Evolutionary conservation across 2,113 vertebrate species (phyloP).

Genomic region (Poicephalus gulielmi): DNA sequence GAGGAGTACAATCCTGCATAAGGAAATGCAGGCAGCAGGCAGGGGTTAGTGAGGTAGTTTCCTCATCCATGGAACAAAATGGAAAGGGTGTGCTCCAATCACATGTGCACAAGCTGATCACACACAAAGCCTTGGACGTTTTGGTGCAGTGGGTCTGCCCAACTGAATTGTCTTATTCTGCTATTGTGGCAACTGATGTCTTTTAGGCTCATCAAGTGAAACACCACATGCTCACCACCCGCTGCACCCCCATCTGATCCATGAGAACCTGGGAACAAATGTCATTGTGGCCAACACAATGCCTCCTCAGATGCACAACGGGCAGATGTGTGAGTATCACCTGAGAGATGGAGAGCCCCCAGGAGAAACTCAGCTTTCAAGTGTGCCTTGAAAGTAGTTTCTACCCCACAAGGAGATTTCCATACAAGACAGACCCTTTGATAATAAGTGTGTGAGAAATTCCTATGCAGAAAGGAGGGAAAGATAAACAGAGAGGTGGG

Average conservation of each 20-base stretch:
- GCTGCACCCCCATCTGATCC: slow-evolving; percentile 95
- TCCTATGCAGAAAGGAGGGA: slow-evolving; percentile 37
- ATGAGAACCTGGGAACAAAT: slow-evolving; percentile 94
- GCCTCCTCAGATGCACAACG: slow-evolving; percentile 91
- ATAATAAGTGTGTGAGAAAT: slow-evolving; percentile 11
- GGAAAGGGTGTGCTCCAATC: not conserved
- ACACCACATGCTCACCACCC: slow-evolving; percentile 90
- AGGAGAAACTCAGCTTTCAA: not conserved
- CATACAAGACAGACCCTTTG: not conserved
- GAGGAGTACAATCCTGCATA: not conserved
- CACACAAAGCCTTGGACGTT: not conserved
- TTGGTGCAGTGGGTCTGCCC: not conserved
- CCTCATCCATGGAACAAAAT: not conserved
- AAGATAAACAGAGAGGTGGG: slow-evolving; percentile 17
- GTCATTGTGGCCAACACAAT: slow-evolving; percentile 92
- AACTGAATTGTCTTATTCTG: not conserved
- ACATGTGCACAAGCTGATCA: not conserved
- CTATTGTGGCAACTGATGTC: not conserved
- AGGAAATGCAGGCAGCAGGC: not conserved
- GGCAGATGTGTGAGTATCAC: slow-evolving; percentile 94
- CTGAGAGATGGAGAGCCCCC: not conserved
- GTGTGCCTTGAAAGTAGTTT: not conserved
- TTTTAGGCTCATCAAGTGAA: slow-evolving; percentile 90
- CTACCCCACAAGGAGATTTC: not conserved
- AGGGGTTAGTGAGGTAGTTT: not conserved